Percentiles rank a stretch among this genome's conserved stretches.
Conservation (phyloP, 2,113 vertebrate genomes). For the Apodemus sylvaticus region DNA sequence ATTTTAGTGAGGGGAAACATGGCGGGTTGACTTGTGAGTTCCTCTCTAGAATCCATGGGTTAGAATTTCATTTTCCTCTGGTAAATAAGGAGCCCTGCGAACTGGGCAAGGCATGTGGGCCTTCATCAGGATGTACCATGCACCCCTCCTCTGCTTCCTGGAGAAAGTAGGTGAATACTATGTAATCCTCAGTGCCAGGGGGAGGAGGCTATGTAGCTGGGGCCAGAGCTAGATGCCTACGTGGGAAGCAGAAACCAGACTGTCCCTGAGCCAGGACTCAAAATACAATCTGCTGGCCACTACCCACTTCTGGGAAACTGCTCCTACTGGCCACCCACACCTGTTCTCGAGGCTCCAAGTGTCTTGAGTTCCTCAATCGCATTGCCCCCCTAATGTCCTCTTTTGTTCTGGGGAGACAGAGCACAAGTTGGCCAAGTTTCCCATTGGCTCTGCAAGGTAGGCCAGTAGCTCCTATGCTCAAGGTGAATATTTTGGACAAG, state of each 20-base stretch:
- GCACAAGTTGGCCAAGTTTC: background rate
- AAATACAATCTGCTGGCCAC: background rate
- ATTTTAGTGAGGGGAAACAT: background rate
- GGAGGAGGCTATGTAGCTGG: background rate
- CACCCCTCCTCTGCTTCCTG: background rate
- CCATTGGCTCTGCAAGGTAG: background rate
- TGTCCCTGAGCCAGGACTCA: background rate
- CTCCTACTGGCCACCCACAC: background rate
- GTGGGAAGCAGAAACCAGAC: background rate
- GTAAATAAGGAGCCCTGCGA: background rate
- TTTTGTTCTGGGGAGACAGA: background rate
- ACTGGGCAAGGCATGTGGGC: background rate
- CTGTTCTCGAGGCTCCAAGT: background rate
- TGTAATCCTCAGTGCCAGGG: background rate
- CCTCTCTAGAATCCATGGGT: background rate
- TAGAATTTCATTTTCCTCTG: constrained; percentile 28
- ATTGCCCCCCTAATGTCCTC: background rate
- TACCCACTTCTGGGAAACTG: background rate
- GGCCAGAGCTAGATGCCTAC: background rate
- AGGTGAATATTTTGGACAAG: background rate
- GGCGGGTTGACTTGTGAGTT: background rate
- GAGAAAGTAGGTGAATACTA: background rate
- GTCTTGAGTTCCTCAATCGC: background rate
- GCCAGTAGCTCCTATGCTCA: too few relatives aligned
- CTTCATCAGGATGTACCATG: accelerated